These are phyloP conservation scores for Xiphophorus hellerii DNA, from an alignment of 2,113 vertebrate genomes.

Conservation along the genomic window DNA sequence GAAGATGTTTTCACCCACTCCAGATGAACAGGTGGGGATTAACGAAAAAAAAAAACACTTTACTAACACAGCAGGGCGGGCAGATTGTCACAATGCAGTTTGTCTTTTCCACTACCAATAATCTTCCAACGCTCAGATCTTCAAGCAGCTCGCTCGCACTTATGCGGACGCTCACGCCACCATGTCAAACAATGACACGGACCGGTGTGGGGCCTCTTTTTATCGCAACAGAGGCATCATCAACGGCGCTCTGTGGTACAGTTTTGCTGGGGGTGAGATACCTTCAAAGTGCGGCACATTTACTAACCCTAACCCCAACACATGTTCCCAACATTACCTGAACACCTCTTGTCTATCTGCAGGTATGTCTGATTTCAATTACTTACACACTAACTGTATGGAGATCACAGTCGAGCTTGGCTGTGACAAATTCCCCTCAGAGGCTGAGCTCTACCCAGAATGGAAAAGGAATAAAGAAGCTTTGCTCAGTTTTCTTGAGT, in stretches of 20 bases:
- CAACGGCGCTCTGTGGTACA: conserved; percentile 97
- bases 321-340: background rate
- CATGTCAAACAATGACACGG: conserved; percentile 89
- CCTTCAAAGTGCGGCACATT: background rate
- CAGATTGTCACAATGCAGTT: background rate
- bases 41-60: no score
- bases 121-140: conserved; percentile 55
- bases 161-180: conserved; percentile 89
- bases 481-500: conserved; percentile 90
- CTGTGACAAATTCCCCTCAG: conserved; percentile 93
- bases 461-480: conserved; percentile 95
- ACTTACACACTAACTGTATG: conserved; percentile 95
- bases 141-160: conserved; percentile 89
- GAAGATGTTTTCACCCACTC: conserved; percentile 92
- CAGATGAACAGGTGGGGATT: conserved; percentile 90
- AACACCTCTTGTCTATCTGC: background rate
- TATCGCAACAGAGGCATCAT: conserved; percentile 87
- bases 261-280: conserved; percentile 92
- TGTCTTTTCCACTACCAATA: background rate
- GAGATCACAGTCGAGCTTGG: conserved; percentile 96
- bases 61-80: background rate
- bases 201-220: conserved; percentile 92
- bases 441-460: conserved; percentile 88
- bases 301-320: no score
- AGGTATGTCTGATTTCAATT: conserved; percentile 98